phyloP scores from a whole-genome alignment of 35 echinoderm and acorn worm genomes.

The Diadema setosum region DNA sequence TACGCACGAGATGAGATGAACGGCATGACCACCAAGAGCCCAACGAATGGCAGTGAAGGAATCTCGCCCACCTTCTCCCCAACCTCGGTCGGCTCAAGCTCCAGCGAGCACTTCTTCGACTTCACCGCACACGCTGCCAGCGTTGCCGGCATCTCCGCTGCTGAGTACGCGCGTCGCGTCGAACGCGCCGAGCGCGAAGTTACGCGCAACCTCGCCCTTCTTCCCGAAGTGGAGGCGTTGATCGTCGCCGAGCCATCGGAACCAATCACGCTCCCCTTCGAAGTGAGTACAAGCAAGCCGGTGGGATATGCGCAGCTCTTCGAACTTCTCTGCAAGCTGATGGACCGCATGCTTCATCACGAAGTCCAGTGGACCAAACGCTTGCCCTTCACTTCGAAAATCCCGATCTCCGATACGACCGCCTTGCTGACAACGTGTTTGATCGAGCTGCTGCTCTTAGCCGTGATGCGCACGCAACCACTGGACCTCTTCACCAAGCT shows the following conservation, averaged over 20 bases:
- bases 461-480: conserved; percentile 58
- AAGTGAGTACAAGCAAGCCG: conserved; percentile 22
- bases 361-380: conserved; percentile 85
- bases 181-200: neutral
- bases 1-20: conserved; percentile 52
- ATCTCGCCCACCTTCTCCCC: conserved; percentile 79
- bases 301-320: conserved; percentile 59
- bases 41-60: conserved; percentile 81
- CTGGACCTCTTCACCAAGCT: conserved; percentile 61
- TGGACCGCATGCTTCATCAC: conserved; percentile 75
- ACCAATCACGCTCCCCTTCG: conserved; percentile 46
- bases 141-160: neutral
- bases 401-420: conserved; percentile 70
- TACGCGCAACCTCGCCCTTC: conserved; percentile 46
- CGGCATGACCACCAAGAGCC: conserved; percentile 14
- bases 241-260: conserved; percentile 61
- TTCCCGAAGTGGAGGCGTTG: conserved; percentile 84
- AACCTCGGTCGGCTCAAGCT: conserved; percentile 47
- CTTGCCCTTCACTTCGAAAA: conserved; percentile 45
- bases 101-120: conserved; percentile 38
- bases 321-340: conserved; percentile 85
- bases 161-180: conserved; percentile 13
- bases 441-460: conserved; percentile 71
- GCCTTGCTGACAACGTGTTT: conserved; percentile 60
- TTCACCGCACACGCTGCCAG: neutral